These are phyloP conservation scores for Linyphia triangularis DNA, from an alignment of 2,888 invertebrate genomes.

Conservation along the genomic window DNA sequence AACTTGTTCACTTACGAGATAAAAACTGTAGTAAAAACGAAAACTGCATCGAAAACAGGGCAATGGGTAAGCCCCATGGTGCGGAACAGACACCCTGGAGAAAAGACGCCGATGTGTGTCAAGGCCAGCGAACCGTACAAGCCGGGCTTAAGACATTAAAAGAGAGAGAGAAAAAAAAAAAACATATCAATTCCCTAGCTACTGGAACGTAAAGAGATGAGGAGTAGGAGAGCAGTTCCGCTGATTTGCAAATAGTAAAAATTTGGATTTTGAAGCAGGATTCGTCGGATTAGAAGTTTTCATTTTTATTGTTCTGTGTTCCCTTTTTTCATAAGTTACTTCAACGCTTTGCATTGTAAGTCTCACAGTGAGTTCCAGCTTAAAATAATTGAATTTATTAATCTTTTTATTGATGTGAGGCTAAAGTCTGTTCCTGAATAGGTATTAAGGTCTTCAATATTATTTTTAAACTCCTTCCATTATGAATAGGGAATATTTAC, in stretches of 20 bases:
- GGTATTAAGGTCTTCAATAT: slow-evolving; percentile 11
- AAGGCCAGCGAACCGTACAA: slow-evolving; percentile 62
- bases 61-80: slow-evolving; percentile 67
- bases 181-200: neutral
- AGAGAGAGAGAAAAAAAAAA: slow-evolving; percentile 10
- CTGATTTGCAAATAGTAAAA: neutral
- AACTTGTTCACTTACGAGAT: slow-evolving; percentile 7
- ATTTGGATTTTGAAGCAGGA: neutral
- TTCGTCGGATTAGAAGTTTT: slow-evolving; percentile 24
- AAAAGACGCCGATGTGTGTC: slow-evolving; percentile 56
- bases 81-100: slow-evolving; percentile 50
- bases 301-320: neutral
- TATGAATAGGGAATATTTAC: neutral
- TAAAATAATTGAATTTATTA: neutral
- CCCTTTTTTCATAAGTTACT: neutral
- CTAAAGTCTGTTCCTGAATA: slow-evolving; percentile 2
- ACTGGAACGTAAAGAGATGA: neutral
- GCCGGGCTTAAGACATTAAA: slow-evolving; percentile 6
- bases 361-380: neutral
- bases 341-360: neutral
- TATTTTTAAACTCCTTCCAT: neutral
- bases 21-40: slow-evolving; percentile 54
- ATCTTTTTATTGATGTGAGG: neutral
- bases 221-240: neutral
- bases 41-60: slow-evolving; percentile 59